Conservation (phyloP, 2,888 invertebrate genomes). For the Bombyx huttoni region DNA sequence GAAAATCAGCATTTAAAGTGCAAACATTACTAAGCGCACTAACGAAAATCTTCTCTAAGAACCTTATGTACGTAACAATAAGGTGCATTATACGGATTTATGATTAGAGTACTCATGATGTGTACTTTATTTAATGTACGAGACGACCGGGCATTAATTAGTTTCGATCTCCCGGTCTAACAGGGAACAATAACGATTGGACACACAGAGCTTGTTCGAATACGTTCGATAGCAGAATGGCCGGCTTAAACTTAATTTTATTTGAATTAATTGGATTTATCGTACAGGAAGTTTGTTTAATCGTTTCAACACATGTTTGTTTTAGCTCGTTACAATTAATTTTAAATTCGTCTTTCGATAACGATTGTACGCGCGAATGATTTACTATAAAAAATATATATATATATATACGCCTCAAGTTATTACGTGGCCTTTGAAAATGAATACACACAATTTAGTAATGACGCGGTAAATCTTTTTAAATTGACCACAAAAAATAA, state of each 20-base stretch:
- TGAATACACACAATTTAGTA: conserved; percentile 2
- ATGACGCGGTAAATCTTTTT: conserved; percentile 16
- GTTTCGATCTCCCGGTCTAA: conserved; percentile 46
- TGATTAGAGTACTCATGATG: background rate
- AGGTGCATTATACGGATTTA: background rate
- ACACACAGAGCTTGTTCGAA: conserved; percentile 52
- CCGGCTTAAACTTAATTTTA: conserved; percentile 42
- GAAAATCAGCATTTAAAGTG: conserved; percentile 35
- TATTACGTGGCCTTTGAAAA: background rate
- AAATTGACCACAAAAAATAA: conserved; percentile 6
- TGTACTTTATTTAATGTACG: conserved; percentile 4
- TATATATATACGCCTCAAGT: background rate
- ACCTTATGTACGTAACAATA: background rate
- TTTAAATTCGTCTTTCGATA: background rate
- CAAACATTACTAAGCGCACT: background rate
- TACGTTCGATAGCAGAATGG: conserved; percentile 46
- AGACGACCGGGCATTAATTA: conserved; percentile 47
- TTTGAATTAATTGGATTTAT: conserved; percentile 53
- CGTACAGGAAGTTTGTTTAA: conserved; percentile 36
- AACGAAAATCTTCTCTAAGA: background rate
- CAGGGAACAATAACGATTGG: conserved; percentile 65
- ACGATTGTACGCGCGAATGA: background rate
- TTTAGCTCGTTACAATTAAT: background rate
- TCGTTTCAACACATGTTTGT: background rate
- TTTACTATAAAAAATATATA: too few relatives aligned